Evolutionary conservation across 2,888 invertebrate species (phyloP).

Genomic region (Stenotaenia linearis): DNA sequence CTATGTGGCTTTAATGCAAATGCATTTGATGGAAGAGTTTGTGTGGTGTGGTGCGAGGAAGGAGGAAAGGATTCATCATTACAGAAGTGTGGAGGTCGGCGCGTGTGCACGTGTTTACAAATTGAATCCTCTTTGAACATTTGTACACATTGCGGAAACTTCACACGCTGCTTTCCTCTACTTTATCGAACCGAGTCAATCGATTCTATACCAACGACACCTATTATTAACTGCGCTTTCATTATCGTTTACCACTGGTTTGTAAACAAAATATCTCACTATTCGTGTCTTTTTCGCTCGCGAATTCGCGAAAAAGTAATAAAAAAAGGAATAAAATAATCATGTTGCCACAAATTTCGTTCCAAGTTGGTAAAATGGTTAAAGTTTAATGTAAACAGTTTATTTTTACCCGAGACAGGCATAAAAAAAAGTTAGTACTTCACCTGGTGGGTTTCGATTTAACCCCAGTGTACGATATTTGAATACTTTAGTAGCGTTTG

Average conservation of each 20-base stretch:
- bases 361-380: not conserved
- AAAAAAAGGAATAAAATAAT: not conserved
- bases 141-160: not conserved
- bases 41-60: not conserved
- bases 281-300: no score
- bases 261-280: no score
- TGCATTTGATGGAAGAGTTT: not conserved
- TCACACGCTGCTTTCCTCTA: not conserved
- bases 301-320: not conserved
- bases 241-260: no score
- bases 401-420: not conserved
- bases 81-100: not conserved
- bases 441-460: not conserved
- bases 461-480: not conserved
- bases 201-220: not conserved
- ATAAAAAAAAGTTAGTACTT: not conserved
- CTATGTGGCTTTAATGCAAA: not conserved
- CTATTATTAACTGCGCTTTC: no score
- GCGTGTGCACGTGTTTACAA: not conserved
- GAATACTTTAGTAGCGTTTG: not conserved
- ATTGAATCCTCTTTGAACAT: not conserved
- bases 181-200: not conserved
- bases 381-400: not conserved
- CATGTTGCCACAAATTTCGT: not conserved
- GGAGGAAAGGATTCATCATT: not conserved